Percentiles rank a stretch among this genome's conserved stretches.
Evolutionary conservation across 2,113 vertebrate genomes (phyloP).

Genomic region (Mungos mungo): DNA sequence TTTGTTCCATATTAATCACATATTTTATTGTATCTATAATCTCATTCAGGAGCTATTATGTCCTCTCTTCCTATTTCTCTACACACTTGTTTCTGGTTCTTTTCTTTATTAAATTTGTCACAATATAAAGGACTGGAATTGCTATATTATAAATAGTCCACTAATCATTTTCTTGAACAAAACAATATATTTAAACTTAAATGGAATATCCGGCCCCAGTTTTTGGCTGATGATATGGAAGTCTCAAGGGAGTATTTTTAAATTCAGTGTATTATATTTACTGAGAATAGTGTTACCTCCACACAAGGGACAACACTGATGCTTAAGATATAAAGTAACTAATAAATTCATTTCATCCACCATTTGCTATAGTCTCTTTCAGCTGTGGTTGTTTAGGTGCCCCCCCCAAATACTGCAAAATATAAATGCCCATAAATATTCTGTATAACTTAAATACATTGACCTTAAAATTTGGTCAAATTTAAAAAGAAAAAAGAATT

Average conservation of each 20-base stretch:
- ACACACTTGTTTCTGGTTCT: not conserved
- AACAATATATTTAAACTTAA: not conserved
- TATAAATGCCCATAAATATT: not conserved
- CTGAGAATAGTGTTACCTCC: not conserved
- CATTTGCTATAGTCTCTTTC: not conserved
- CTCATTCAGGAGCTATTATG: not conserved
- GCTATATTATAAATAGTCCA: not conserved
- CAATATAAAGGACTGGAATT: not conserved
- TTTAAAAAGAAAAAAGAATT: not conserved
- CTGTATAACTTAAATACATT: not conserved
- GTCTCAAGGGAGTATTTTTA: not conserved
- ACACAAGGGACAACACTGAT: not conserved
- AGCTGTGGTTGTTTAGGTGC: not conserved
- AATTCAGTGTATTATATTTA: not conserved
- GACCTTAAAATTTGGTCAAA: conserved; percentile 13
- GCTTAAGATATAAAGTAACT: not conserved
- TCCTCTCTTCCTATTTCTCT: not conserved
- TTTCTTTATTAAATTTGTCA: conserved; percentile 26
- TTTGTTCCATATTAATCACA: not conserved
- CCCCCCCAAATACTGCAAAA: not conserved
- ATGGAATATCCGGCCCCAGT: not conserved
- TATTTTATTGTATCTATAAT: not conserved
- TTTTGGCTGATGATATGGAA: conserved; percentile 9
- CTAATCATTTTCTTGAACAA: not conserved
- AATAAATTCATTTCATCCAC: not conserved